Evolutionary conservation across 2,888 invertebrate species (phyloP).

Genomic region (Kryphioiulus occultus): DNA sequence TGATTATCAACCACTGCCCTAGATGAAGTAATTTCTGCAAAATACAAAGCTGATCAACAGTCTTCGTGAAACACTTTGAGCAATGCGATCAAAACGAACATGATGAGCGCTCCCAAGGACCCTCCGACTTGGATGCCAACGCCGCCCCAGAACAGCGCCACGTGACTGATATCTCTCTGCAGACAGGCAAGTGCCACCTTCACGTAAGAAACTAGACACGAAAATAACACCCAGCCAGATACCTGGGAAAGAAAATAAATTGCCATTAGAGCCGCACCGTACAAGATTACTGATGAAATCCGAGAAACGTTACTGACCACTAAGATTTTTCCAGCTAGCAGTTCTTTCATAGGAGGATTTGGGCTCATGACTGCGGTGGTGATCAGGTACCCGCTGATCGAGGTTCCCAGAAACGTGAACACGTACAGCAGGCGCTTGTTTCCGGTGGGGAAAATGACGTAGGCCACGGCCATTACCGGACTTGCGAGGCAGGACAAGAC

Average conservation of each 20-base stretch:
- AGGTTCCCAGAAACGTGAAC: slow-evolving; percentile 60
- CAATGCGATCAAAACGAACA: slow-evolving; percentile 75
- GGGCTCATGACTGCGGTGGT: slow-evolving; percentile 78
- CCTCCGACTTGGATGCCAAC: slow-evolving; percentile 80
- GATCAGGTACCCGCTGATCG: slow-evolving; percentile 73
- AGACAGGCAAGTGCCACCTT: slow-evolving; percentile 80
- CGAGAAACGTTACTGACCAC: slow-evolving; percentile 68
- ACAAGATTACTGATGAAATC: no score
- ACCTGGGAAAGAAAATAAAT: slow-evolving; percentile 66
- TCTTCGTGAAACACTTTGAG: slow-evolving; percentile 43
- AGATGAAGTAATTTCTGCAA: no score
- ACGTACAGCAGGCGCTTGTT: neutral
- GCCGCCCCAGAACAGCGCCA: slow-evolving; percentile 79
- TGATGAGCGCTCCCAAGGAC: slow-evolving; percentile 73
- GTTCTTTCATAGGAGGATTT: slow-evolving; percentile 71
- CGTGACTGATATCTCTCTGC: slow-evolving; percentile 75
- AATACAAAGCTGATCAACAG: no score
- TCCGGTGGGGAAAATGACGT: neutral
- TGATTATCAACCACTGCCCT: no score
- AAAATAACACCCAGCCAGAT: slow-evolving; percentile 72
- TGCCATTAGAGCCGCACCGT: neutral
- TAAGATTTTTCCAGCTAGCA: slow-evolving; percentile 69
- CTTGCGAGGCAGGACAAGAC: slow-evolving; percentile 80
- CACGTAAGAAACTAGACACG: slow-evolving; percentile 76
- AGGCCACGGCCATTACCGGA: slow-evolving; percentile 67